A percentile compares a stretch with the other conserved stretches of the same genome.
Evolutionary conservation across 2,113 vertebrate species (phyloP).

Genomic region (Cyphomyrus plagiostoma): DNA sequence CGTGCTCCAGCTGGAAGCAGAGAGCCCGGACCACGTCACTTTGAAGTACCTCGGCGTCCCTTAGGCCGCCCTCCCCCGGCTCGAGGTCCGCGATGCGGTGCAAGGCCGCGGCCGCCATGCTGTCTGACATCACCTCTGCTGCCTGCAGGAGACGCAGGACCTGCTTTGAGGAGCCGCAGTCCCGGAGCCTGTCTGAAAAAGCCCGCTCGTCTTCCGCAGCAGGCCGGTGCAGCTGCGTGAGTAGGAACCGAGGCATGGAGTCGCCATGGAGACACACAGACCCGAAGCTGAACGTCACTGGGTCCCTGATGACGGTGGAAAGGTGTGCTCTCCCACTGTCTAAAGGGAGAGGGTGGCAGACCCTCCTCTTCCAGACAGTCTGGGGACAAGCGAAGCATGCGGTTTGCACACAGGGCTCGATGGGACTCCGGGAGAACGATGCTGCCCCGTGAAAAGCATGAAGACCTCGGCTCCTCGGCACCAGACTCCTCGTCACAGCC

Average conservation of each 20-base stretch:
- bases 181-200: slow-evolving; percentile 47
- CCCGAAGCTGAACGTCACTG: slow-evolving; percentile 43
- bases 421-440: neutral
- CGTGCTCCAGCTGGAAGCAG: slow-evolving; percentile 69
- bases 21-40: slow-evolving; percentile 59
- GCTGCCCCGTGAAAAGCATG: slow-evolving; percentile 10
- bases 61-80: slow-evolving; percentile 38
- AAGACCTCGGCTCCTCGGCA: slow-evolving; percentile 19
- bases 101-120: slow-evolving; percentile 63
- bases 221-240: slow-evolving; percentile 40
- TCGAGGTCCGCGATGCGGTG: slow-evolving; percentile 75
- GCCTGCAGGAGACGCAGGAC: slow-evolving; percentile 64
- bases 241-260: slow-evolving; percentile 26
- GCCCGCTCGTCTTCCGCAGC: slow-evolving; percentile 47
- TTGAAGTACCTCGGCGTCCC: slow-evolving; percentile 56
- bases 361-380: slow-evolving; percentile 11
- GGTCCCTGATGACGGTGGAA: slow-evolving; percentile 44
- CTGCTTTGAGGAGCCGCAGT: slow-evolving; percentile 56
- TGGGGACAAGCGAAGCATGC: slow-evolving; percentile 27
- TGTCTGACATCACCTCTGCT: slow-evolving; percentile 54
- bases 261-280: slow-evolving; percentile 44
- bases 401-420: neutral
- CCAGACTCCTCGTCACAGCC: slow-evolving; percentile 33
- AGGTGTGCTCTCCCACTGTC: slow-evolving; percentile 41
- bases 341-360: slow-evolving; percentile 31